A percentile compares a stretch with the other conserved stretches of the same genome.
These are phyloP conservation scores for Aphyosemion australe DNA, from an alignment of 2,113 vertebrate species.

Conservation along the genomic window DNA sequence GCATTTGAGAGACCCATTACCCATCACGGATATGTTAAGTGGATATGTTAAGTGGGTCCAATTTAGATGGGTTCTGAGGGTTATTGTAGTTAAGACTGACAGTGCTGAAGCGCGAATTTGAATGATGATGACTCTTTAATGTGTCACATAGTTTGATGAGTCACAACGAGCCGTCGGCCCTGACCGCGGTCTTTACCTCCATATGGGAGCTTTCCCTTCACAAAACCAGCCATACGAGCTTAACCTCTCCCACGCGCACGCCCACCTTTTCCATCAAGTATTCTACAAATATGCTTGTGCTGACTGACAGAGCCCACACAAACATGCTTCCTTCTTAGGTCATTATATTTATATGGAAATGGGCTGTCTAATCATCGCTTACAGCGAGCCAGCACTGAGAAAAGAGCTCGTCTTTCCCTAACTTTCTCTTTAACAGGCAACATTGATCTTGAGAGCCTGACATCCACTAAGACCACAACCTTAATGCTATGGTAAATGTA, in stretches of 20 bases:
- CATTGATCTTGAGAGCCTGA: slow-evolving; percentile 48
- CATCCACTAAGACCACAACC: slow-evolving; percentile 30
- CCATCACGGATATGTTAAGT: slow-evolving; percentile 22
- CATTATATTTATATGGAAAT: slow-evolving; percentile 63
- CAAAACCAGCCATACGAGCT: slow-evolving; percentile 17
- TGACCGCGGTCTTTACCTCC: slow-evolving; percentile 31
- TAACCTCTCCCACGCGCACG: slow-evolving; percentile 21
- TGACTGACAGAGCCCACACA: slow-evolving; percentile 41
- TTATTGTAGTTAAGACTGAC: slow-evolving; percentile 20
- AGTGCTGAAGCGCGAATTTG: slow-evolving; percentile 13
- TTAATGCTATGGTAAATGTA: slow-evolving; percentile 15
- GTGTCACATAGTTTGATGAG: slow-evolving; percentile 36
- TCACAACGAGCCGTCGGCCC: slow-evolving; percentile 24
- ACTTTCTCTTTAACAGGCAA: slow-evolving; percentile 54
- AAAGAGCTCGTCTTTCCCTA: slow-evolving; percentile 29
- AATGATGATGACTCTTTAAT: slow-evolving; percentile 36
- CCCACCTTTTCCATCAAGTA: slow-evolving; percentile 26
- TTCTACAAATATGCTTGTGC: slow-evolving; percentile 10
- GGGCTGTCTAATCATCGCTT: slow-evolving; percentile 60
- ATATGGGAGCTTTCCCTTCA: slow-evolving; percentile 20
- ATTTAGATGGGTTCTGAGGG: slow-evolving; percentile 25
- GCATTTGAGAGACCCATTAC: slow-evolving; percentile 31
- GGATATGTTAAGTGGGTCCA: slow-evolving; percentile 27
- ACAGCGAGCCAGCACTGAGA: slow-evolving; percentile 31
- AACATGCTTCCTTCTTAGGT: slow-evolving; percentile 21